Base-by-base conservation (phyloP, 2,888 invertebrate species). In the Baronia brevicornis region DNA sequence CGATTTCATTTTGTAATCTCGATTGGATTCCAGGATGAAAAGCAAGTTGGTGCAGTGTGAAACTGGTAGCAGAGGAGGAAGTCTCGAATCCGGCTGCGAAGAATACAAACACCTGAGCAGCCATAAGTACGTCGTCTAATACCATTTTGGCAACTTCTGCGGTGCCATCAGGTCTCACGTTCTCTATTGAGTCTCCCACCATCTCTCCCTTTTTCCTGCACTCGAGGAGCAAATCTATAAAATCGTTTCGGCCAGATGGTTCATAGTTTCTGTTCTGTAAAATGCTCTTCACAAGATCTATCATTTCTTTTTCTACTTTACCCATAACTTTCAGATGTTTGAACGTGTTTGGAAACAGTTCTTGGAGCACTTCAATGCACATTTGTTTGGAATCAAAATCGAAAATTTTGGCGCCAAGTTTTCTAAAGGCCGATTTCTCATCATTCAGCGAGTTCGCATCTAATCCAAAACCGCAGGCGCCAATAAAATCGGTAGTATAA, bases 41-140 rank as follows among this genome's bases (percentile, higher is more conserved):
- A 1, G 54, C 54, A 1, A 54, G 34, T 15, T 48, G 38, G 14
- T 52, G 48, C 6, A 54, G 12, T 3, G 44, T 42, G 12, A 30
- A 44, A 21, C 53, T 51, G 2, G 43, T 44, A 1, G 53, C 46
- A 2, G 47, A 41, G 1, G 52, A 46, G 0, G 54, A 51, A 1
- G 54, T 48, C 39, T 73, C 73, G 14, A 72, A 68, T 5, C 70
- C 71, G 3, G 71, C 70, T 4, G 61, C 68, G 20, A 71, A 71
- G 17, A 51, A 51, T 7, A 46, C 39, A 11, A 46, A 66, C 9
- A 66, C 56, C 27, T 70, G 70, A 11, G 48, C 48, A 19, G 48
- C 27, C 10, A 47, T 18, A 1, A 28, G 14, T 2, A 17, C 21
- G 6, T 41, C 42, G 8, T 38, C 36, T 4, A 47, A 10, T 14